Evolutionary conservation across 92 coral and sea anemone genomes (phyloP), one percentile per base, ranked within the genome.

Genomic region (Palythoa grandiflora): DNA sequence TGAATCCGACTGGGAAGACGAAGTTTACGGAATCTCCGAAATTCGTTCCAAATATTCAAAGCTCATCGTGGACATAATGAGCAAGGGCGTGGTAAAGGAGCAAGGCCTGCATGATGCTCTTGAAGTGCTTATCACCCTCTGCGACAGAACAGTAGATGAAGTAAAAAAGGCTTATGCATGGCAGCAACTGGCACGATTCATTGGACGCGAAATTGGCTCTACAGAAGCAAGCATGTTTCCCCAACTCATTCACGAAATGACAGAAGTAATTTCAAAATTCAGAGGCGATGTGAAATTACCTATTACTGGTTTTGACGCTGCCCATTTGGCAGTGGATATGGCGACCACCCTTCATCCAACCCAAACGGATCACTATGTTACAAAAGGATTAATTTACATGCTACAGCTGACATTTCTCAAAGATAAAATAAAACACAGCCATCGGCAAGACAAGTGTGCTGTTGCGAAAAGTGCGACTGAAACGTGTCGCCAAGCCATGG

Each of bases 121-220:
- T 50, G 51, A 68, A 39, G 68, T 92, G 17, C 79, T 92, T 13
- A 68, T 89, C 83, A 61, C 75, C 38, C 78, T 92, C 39, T 89
- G 89, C 65, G 81, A 86, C 47, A 77, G 79, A 54, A 84, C 89
- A 20, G n/a, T 75, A 38, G 72, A 87, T 47, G 68, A 76, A 7
- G 88, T 86, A n/a, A 68, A 92, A n/a, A 89, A 92, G 73, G 92
- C 94, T n/a, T 90, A 90, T 52, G 86, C 92, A 9, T 90, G 92
- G 95, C 95, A 92, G 20, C 95, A 92, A 65, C 57, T 92, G 66
- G 95, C 95, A 61, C 63, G 95, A 53, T 84, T 90, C 89, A 89
- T 92, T 73, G 95, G 93, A 3, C 88, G 88, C 52, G 95, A 92
- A 77, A 89, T 92, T 68, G 91, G 93, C 3, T 63, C 88, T 47